Evolutionary conservation across 1,140 invertebrate genomes (phyloP), one percentile per base, ranked within the genome.

Genomic region (Cotesia glomerata): DNA sequence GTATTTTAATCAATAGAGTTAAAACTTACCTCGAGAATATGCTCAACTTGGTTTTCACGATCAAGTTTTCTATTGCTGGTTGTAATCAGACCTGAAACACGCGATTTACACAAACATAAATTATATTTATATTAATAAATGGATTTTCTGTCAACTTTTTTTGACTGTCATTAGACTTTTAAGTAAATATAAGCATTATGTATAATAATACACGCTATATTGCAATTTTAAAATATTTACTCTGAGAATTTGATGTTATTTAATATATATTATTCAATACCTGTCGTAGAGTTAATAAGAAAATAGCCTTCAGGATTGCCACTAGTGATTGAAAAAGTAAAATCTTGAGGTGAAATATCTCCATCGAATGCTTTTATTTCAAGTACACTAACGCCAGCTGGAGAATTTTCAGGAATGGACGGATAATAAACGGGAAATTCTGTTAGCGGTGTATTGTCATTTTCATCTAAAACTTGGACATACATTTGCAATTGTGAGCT

Each of bases 291-390:
- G 85, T 98, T 93, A 77, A 99, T 97, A 65, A 91, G 87, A 87
- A 99, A 98, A 79, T 95, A 93, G 59, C 93, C 93, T 79, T 96
- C 94, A 0, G 95, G 93, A 89, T 98, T 97, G 76, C 96, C 97
- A 36, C 94, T 93, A 0, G 92, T 93, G 84, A 98, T 98, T 74
- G 91, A 91, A 83, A 93, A 97, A 39, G 90, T 90, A 78, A 97
- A 89, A 72, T 88, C 87, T 79, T 92, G 90, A 54, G 88, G 86
- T 18, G 91, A 89, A 49, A 89, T 89, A 86, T 98, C 97, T 14
- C 89, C 89, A 88, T 98, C 97, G 63, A 89, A 88, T 8, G 96
- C 96, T 69, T 89, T 89, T 13, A 98, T 89, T 81, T 93, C 90
- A 2, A 95, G 87, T 7, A 98, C 92, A 56, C 89, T 89, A 58